phyloP scores from a whole-genome alignment of 2,888 invertebrate species.

The Mythimna pallens region DNA sequence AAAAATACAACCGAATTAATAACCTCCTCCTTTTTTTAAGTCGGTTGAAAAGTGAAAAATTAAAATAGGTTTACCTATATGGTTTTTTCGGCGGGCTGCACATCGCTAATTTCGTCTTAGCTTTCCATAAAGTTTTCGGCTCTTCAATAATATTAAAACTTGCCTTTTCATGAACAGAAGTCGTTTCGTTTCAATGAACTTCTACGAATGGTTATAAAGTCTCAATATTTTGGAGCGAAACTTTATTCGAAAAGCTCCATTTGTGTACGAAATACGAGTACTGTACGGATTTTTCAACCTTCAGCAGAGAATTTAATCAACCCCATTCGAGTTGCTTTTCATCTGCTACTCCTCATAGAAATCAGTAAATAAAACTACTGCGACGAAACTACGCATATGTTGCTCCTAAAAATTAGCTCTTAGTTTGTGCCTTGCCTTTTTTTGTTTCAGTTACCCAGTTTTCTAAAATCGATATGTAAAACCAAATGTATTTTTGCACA shows the following conservation, averaged over 20 bases:
- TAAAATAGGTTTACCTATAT: too few species aligned
- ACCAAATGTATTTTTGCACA: neutral
- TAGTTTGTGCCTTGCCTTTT: neutral
- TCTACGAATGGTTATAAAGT: slow-evolving; percentile 26
- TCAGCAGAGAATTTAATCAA: slow-evolving; percentile 53
- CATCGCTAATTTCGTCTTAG: neutral
- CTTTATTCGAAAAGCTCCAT: slow-evolving; percentile 32
- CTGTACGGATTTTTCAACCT: slow-evolving; percentile 36
- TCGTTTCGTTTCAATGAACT: slow-evolving; percentile 25
- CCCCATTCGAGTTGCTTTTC: slow-evolving; percentile 44
- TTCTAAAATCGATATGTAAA: neutral
- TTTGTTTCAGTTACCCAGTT: neutral
- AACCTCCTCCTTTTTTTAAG: too few species aligned
- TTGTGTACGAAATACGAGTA: slow-evolving; percentile 23
- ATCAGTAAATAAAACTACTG: slow-evolving; percentile 31
- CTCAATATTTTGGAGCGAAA: slow-evolving; percentile 41
- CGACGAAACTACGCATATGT: slow-evolving; percentile 9
- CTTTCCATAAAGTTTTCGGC: neutral
- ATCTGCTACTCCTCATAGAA: slow-evolving; percentile 27
- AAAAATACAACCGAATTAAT: too few species aligned
- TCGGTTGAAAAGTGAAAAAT: neutral
- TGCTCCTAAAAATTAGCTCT: neutral
- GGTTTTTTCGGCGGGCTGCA: neutral
- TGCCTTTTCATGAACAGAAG: slow-evolving; percentile 38
- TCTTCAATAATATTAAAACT: slow-evolving; percentile 24